These are phyloP conservation scores for Urocyon cinereoargenteus DNA, from an alignment of 2,797 vertebrate genomes.

Conservation along the genomic window DNA sequence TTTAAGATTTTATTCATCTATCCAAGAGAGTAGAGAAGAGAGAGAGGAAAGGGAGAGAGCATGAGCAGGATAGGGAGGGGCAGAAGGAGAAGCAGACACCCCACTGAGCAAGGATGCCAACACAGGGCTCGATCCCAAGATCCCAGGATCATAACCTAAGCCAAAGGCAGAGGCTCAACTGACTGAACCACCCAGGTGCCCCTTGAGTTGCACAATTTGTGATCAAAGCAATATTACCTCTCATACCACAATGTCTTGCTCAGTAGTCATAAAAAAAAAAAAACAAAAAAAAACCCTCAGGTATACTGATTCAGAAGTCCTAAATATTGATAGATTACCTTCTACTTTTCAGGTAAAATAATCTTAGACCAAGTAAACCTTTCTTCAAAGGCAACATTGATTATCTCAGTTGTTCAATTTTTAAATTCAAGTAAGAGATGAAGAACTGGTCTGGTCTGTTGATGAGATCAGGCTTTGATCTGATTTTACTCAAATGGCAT, in stretches of 20 bases:
- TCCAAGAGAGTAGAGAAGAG: no score
- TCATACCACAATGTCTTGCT: neutral
- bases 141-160: no score
- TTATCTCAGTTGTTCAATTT: conserved; percentile 10
- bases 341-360: conserved; percentile 29
- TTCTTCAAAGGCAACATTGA: conserved; percentile 25
- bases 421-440: conserved; percentile 12
- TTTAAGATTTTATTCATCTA: no score
- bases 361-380: neutral
- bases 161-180: no score
- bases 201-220: neutral
- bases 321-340: neutral
- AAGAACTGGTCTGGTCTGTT: neutral
- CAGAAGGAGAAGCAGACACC: no score
- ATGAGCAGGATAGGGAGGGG: no score
- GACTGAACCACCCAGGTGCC: no score
- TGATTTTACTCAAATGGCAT: neutral
- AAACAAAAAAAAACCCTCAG: neutral
- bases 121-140: no score
- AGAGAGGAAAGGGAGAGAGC: no score
- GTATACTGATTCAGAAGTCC: conserved; percentile 14
- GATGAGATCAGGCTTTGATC: neutral
- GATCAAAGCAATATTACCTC: neutral
- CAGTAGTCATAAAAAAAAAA: neutral
- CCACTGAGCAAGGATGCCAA: no score